Conservation (phyloP, 2,113 vertebrate genomes). For the Zosterops lateralis region DNA sequence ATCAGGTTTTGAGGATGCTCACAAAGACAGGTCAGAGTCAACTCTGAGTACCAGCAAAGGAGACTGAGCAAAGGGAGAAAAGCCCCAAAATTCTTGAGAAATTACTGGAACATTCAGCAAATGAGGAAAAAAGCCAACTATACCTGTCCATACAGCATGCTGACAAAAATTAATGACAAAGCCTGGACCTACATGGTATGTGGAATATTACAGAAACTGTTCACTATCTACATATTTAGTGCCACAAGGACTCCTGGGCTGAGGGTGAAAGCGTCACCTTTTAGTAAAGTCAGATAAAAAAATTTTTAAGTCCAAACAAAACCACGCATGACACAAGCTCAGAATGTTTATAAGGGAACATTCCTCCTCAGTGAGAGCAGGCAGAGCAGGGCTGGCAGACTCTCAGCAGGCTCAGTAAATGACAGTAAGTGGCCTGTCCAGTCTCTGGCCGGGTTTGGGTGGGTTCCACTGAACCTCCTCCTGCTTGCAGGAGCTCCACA, state of each 20-base stretch:
- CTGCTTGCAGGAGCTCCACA: not conserved
- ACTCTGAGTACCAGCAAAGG: not conserved
- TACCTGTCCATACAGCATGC: not conserved
- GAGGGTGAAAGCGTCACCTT: not conserved
- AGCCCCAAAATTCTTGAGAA: not conserved
- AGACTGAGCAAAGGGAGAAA: rapidly evolving
- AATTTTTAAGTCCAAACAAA: not conserved
- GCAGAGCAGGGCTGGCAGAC: not conserved
- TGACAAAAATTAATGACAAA: not conserved
- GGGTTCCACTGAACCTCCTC: not conserved
- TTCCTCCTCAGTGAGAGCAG: not conserved
- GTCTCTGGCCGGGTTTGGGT: not conserved
- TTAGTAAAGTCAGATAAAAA: not conserved
- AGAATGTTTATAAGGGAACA: not conserved
- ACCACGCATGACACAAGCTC: not conserved
- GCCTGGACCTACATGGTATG: not conserved
- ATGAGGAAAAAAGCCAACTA: not conserved
- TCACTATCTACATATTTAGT: no score
- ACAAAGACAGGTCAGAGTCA: not conserved
- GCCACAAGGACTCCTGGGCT: not conserved
- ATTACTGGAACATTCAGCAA: not conserved
- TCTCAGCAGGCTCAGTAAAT: not conserved
- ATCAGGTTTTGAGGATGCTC: not conserved
- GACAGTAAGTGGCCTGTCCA: not conserved
- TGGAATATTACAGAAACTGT: not conserved